phyloP scores from a whole-genome alignment of 2,113 vertebrate species.

The Mastomys natalensis region DNA sequence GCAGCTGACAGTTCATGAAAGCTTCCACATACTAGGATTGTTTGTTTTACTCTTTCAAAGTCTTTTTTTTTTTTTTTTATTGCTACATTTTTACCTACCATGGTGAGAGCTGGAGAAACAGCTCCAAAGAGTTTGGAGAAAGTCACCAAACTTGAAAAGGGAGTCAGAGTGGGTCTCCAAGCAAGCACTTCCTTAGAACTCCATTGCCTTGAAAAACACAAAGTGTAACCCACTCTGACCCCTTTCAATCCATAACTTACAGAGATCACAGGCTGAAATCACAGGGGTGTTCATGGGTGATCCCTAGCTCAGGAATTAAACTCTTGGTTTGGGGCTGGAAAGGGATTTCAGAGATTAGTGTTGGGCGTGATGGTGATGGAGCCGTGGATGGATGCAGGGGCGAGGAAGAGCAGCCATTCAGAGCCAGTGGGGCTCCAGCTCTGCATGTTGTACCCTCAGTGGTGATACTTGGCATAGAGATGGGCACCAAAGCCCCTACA shows the following conservation, averaged over 20 bases:
- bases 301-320: no score
- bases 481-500: background rate
- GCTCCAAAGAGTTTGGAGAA: no score
- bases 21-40: background rate
- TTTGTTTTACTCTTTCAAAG: background rate
- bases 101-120: background rate
- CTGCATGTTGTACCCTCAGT: background rate
- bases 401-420: no score
- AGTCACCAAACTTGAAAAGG: background rate
- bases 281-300: background rate
- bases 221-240: background rate
- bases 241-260: background rate
- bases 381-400: background rate
- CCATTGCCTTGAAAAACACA: background rate
- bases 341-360: background rate
- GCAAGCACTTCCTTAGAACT: background rate
- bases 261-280: background rate
- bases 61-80: background rate
- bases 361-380: background rate
- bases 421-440: background rate
- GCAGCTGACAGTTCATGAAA: background rate
- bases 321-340: background rate
- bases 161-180: background rate
- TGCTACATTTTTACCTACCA: background rate
- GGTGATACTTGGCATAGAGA: background rate